Conservation (phyloP, 1,140 invertebrate species). For the Orius insidiosus region DNA sequence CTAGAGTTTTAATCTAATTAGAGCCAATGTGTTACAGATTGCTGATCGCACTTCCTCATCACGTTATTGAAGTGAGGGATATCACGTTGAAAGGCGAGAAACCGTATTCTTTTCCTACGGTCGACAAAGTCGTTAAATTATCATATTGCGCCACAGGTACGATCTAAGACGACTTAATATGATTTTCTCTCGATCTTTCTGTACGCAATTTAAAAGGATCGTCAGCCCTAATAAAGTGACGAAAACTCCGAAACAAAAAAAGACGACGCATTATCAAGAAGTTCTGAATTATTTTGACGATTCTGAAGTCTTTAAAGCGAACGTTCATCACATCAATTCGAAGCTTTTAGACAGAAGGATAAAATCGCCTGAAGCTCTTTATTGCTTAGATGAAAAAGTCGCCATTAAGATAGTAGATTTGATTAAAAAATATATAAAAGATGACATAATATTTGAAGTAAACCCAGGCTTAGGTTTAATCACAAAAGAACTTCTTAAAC, state of each 20-base stretch:
- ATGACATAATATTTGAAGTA: constrained; percentile 9
- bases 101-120: constrained; percentile 40
- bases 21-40: constrained; percentile 16
- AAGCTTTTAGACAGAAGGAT: not conserved
- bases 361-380: not conserved
- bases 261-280: not conserved
- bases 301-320: not conserved
- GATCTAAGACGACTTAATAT: too few relatives aligned
- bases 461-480: constrained; percentile 12
- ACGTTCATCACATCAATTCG: not conserved
- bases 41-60: constrained; percentile 36
- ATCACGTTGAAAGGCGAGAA: constrained; percentile 29
- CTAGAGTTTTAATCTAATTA: not conserved
- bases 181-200: too few relatives aligned
- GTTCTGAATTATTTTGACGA: constrained; percentile 1
- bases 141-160: constrained; percentile 36
- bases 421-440: constrained; percentile 2
- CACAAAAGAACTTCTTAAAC: constrained; percentile 5
- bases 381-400: constrained; percentile 4
- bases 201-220: too few relatives aligned
- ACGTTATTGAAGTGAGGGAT: constrained; percentile 42
- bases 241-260: too few relatives aligned
- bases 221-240: too few relatives aligned
- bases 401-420: constrained; percentile 4
- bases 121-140: constrained; percentile 40